phyloP scores from a whole-genome alignment of 2,797 vertebrate species.

The Notolepis coatsorum region DNA sequence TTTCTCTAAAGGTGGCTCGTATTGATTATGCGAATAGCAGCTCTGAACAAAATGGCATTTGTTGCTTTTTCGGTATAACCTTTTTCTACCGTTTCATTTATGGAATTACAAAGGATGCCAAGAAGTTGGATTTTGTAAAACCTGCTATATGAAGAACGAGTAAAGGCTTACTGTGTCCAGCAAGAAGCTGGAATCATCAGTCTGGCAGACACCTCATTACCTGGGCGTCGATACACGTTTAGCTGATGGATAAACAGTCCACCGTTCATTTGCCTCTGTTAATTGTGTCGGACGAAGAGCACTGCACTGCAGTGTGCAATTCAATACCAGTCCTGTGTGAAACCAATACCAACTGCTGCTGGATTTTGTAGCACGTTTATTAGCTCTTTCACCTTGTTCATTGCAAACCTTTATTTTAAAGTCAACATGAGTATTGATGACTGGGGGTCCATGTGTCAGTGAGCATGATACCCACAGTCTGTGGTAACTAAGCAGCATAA shows the following conservation, averaged over 20 bases:
- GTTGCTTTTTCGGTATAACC: background rate
- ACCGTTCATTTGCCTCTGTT: constrained; percentile 55
- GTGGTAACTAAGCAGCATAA: background rate
- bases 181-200: constrained; percentile 68
- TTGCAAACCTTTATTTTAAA: background rate
- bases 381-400: background rate
- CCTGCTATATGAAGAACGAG: constrained; percentile 45
- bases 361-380: background rate
- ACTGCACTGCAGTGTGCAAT: constrained; percentile 29
- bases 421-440: constrained; percentile 21
- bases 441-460: constrained; percentile 20
- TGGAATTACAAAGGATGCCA: constrained; percentile 20
- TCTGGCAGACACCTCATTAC: constrained; percentile 76
- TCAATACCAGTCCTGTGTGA: background rate
- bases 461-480: background rate
- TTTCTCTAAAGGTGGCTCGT: background rate
- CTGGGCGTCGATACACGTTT: constrained; percentile 71
- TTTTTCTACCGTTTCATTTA: background rate
- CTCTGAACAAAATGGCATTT: background rate
- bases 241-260: constrained; percentile 68
- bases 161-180: constrained; percentile 51
- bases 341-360: constrained; percentile 21
- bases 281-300: constrained; percentile 58
- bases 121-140: constrained; percentile 7
- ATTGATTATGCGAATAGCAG: background rate